Evolutionary conservation across 2,888 invertebrate genomes (phyloP).

Genomic region (Caenorhabditis drosophilae): DNA sequence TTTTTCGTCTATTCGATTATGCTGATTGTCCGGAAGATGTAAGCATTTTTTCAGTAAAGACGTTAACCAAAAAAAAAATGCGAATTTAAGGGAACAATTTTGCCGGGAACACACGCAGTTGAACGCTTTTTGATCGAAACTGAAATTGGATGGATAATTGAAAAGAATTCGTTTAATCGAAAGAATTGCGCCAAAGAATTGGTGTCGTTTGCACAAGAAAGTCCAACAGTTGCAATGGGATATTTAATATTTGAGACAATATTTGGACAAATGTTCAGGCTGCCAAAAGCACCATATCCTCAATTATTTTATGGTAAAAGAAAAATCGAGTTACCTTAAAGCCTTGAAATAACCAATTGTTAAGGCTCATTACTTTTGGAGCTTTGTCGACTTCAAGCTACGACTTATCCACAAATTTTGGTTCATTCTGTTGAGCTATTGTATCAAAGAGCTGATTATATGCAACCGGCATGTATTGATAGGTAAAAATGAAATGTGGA

Average conservation of each 20-base stretch:
- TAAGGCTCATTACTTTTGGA: conserved; percentile 92
- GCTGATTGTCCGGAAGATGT: conserved; percentile 89
- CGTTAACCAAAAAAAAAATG: background rate
- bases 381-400: conserved; percentile 92
- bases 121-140: conserved; percentile 97
- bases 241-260: conserved; percentile 94
- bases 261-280: conserved; percentile 79
- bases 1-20: conserved; percentile 94
- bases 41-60: conserved; percentile 5
- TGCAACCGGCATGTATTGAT: conserved; percentile 96
- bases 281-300: conserved; percentile 83
- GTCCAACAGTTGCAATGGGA: conserved; percentile 86
- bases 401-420: conserved; percentile 89
- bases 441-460: conserved; percentile 91
- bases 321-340: background rate
- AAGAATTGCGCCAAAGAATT: conserved; percentile 93
- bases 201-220: conserved; percentile 83
- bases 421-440: conserved; percentile 97
- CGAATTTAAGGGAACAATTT: conserved; percentile 70
- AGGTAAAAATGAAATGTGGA: conserved; percentile 72
- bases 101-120: conserved; percentile 95
- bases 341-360: conserved; percentile 5
- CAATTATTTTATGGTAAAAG: conserved; percentile 40
- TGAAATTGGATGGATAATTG: conserved; percentile 89
- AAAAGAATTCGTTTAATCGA: conserved; percentile 84